phyloP scores from a whole-genome alignment of 2,113 vertebrate genomes.

The Tiliqua scincoides region DNA sequence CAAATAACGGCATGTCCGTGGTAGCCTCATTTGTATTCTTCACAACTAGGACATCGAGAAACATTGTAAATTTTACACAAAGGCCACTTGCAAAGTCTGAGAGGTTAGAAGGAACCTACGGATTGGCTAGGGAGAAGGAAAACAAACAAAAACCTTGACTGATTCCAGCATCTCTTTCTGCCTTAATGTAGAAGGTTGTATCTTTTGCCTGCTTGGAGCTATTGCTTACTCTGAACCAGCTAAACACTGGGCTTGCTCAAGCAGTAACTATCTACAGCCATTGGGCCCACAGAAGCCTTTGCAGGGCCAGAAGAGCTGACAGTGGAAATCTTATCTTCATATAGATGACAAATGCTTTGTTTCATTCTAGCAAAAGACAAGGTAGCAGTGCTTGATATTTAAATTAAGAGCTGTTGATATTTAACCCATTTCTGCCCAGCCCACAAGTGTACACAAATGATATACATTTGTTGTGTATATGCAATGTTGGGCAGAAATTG shows the following conservation, averaged over 20 bases:
- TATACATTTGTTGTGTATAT: too few relatives aligned
- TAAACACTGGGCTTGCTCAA: not conserved
- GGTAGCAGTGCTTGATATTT: not conserved
- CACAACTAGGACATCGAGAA: conserved; percentile 39
- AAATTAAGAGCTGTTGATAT: not conserved
- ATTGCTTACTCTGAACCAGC: not conserved
- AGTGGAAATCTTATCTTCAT: not conserved
- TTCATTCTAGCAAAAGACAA: not conserved
- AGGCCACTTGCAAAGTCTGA: conserved; percentile 26
- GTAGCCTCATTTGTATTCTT: conserved; percentile 42
- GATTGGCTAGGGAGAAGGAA: not conserved
- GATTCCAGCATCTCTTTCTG: too few relatives aligned
- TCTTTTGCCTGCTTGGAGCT: not conserved
- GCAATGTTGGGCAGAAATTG: too few relatives aligned
- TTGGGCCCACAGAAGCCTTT: not conserved
- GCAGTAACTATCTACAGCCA: not conserved
- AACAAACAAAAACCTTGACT: not conserved
- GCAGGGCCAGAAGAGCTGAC: not conserved
- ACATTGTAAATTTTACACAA: conserved; percentile 47
- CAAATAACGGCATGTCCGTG: conserved; percentile 45
- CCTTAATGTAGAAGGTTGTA: not conserved
- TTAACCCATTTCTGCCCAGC: too few relatives aligned
- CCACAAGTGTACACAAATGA: too few relatives aligned
- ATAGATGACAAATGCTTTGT: not conserved
- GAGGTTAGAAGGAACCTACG: not conserved